Evolutionary conservation across 2,888 invertebrate genomes (phyloP).

Genomic region (Drosophila atroscutellata): DNA sequence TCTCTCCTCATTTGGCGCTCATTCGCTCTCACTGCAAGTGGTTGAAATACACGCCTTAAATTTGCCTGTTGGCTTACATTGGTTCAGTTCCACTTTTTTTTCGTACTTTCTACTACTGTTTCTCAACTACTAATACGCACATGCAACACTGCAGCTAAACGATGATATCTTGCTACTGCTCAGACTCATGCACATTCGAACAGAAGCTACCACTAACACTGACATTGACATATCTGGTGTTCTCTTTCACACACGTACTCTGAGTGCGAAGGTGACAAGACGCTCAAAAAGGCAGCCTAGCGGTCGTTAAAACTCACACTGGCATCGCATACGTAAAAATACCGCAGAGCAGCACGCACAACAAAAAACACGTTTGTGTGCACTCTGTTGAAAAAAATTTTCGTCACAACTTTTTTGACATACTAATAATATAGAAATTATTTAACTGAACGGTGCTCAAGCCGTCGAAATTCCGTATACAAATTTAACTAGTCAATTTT

Average conservation of each 20-base stretch:
- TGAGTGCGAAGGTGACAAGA: constrained; percentile 49
- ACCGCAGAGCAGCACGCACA: constrained; percentile 68
- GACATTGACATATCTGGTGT: constrained; percentile 68
- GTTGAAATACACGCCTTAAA: constrained; percentile 61
- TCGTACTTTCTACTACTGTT: constrained; percentile 58
- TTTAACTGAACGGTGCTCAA: constrained; percentile 68
- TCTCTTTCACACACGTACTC: constrained; percentile 59
- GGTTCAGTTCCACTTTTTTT: constrained; percentile 25
- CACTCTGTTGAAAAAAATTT: constrained; percentile 58
- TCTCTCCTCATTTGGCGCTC: constrained; percentile 9
- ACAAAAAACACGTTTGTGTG: constrained; percentile 66
- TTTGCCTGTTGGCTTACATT: constrained; percentile 44
- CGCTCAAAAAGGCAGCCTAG: constrained; percentile 70
- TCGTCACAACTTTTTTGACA: constrained; percentile 56
- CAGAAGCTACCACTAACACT: constrained; percentile 65
- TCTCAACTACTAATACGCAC: constrained; percentile 36
- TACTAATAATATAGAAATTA: constrained; percentile 59
- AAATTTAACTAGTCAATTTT: constrained; percentile 78
- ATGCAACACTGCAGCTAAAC: constrained; percentile 71
- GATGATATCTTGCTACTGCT: constrained; percentile 52
- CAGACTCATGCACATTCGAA: constrained; percentile 27
- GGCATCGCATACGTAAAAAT: constrained; percentile 64
- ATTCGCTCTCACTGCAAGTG: constrained; percentile 48
- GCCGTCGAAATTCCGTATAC: constrained; percentile 79
- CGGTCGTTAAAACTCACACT: constrained; percentile 58